These are phyloP conservation scores for Sitta carolinensis DNA, from an alignment of 2,797 vertebrate genomes.

Conservation along the genomic window DNA sequence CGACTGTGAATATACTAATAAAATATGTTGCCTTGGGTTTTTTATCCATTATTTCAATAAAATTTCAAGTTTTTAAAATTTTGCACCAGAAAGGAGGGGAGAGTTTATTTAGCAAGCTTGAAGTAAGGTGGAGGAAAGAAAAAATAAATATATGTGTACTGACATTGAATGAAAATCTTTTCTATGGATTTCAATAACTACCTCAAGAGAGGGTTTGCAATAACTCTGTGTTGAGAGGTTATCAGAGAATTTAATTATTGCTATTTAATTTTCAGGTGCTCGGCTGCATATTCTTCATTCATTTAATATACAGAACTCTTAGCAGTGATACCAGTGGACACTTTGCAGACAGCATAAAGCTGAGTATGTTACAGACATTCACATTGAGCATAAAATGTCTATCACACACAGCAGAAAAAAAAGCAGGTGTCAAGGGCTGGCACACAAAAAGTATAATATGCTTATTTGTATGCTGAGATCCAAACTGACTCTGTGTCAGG, in stretches of 20 bases:
- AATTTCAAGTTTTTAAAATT: neutral
- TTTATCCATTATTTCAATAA: neutral
- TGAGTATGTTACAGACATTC: neutral
- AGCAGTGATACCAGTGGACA: neutral
- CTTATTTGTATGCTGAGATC: neutral
- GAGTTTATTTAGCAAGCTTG: neutral
- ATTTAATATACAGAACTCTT: neutral
- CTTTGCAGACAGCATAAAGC: neutral
- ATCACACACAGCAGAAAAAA: neutral
- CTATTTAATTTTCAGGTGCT: neutral
- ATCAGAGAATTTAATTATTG: neutral
- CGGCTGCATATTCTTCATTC: neutral
- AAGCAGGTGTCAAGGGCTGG: neutral
- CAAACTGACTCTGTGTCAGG: neutral
- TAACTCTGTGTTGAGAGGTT: neutral
- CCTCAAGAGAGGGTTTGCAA: neutral
- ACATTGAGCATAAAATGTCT: neutral
- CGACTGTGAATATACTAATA: neutral
- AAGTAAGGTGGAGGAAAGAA: neutral
- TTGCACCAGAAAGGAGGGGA: neutral
- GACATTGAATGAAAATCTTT: neutral
- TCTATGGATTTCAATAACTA: neutral
- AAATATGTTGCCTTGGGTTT: fast-evolving
- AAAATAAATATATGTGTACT: neutral
- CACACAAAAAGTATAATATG: neutral